Evolutionary conservation across 2,888 invertebrate genomes (phyloP).

Genomic region (Aelia acuminata): DNA sequence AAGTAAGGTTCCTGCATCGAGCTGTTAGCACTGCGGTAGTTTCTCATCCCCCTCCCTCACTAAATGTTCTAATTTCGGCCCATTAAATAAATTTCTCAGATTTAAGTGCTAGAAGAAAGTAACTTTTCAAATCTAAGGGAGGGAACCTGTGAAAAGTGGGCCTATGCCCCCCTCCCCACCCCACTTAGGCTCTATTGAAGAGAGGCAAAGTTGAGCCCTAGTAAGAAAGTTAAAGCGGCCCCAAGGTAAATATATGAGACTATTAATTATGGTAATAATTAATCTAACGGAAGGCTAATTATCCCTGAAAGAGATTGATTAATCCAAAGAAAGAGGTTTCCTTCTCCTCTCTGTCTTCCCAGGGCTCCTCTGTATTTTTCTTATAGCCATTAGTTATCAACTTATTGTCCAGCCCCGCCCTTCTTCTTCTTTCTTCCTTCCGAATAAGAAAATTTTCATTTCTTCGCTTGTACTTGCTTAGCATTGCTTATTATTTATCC

Average conservation of each 20-base stretch:
- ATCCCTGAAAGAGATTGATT: conserved; percentile 44
- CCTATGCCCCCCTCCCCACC: not conserved
- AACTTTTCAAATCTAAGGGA: conserved; percentile 42
- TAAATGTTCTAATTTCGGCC: conserved; percentile 44
- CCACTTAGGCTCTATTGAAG: conserved; percentile 45
- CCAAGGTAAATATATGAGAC: conserved; percentile 47
- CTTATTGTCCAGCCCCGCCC: not conserved
- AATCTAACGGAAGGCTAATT: conserved; percentile 37
- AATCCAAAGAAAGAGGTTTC: conserved; percentile 45
- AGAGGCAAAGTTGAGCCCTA: conserved; percentile 26
- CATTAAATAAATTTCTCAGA: conserved; percentile 46
- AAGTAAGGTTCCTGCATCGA: not conserved
- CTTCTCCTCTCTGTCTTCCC: not conserved
- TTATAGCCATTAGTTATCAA: conserved; percentile 41
- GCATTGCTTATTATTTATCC: too few relatives aligned
- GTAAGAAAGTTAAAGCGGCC: conserved; percentile 43
- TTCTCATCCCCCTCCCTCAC: too few relatives aligned
- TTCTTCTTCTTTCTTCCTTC: not conserved
- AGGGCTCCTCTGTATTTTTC: conserved; percentile 35
- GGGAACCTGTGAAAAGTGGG: conserved; percentile 38
- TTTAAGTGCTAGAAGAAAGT: conserved; percentile 50
- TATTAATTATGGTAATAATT: conserved; percentile 48
- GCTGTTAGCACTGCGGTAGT: not conserved
- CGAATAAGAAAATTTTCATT: not conserved
- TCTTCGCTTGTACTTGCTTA: not conserved